Conservation (phyloP, 2,888 invertebrate genomes). For the Chymomyza fuscimana region DNA sequence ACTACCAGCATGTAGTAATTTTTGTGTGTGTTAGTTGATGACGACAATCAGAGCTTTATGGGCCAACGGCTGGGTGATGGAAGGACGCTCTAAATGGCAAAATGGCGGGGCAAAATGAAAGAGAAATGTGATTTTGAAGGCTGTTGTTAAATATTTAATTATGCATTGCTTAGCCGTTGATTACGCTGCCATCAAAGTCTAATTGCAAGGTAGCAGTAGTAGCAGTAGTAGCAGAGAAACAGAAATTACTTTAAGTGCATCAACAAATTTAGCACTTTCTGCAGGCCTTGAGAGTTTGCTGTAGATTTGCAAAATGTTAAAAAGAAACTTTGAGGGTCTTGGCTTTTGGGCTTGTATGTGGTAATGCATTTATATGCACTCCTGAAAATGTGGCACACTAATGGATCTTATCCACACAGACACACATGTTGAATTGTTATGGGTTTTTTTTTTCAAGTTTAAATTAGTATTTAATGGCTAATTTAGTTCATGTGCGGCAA, state of each 20-base stretch:
- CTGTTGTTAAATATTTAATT: conserved; percentile 70
- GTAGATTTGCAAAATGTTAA: background rate
- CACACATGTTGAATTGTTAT: conserved; percentile 68
- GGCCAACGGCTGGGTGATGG: background rate
- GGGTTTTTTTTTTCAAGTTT: conserved; percentile 31
- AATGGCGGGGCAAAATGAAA: conserved; percentile 48
- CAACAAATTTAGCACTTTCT: conserved; percentile 15
- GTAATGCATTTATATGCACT: too few relatives aligned
- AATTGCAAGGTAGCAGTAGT: conserved; percentile 48
- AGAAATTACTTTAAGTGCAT: conserved; percentile 48
- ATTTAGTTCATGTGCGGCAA: conserved; percentile 58
- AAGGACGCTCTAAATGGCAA: background rate
- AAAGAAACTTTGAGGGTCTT: background rate
- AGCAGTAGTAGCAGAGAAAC: background rate
- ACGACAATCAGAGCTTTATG: conserved; percentile 8
- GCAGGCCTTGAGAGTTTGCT: background rate
- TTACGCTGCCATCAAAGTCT: conserved; percentile 22
- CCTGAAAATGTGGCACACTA: conserved; percentile 49
- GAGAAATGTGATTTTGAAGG: conserved; percentile 71
- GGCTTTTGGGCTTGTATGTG: background rate
- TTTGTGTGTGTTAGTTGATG: conserved; percentile 29
- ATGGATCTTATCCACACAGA: conserved; percentile 36
- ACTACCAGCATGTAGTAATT: conserved; percentile 48
- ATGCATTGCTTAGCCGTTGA: conserved; percentile 10
- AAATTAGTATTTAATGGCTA: conserved; percentile 73